Conservation (phyloP, 2,797 vertebrate genomes). For the Carduelis carduelis region DNA sequence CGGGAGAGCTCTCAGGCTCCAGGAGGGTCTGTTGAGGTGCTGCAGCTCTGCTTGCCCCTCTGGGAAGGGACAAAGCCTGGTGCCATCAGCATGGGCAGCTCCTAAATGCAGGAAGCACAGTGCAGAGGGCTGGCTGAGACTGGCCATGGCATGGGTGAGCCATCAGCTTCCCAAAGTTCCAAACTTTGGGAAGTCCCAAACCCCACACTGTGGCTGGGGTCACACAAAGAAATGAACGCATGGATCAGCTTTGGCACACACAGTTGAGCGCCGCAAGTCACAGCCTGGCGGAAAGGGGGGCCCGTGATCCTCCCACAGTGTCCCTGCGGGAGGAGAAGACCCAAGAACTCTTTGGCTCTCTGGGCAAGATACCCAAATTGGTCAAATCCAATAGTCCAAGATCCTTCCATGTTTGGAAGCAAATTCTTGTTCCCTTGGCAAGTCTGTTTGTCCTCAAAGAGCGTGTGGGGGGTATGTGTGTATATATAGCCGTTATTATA, state of each 20-base stretch:
- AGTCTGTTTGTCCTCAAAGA: constrained; percentile 45
- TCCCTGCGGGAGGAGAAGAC: constrained; percentile 48
- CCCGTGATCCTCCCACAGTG: background rate
- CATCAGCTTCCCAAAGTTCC: background rate
- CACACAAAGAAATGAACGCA: rapidly evolving
- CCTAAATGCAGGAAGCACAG: background rate
- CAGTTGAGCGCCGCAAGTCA: background rate
- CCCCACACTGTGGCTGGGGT: background rate
- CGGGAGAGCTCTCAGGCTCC: background rate
- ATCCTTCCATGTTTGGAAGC: constrained; percentile 52
- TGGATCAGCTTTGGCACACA: background rate
- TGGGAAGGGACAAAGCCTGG: background rate
- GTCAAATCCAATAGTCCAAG: constrained; percentile 51
- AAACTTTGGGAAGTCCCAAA: background rate
- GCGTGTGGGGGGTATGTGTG: constrained; percentile 51
- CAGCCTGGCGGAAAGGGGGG: background rate
- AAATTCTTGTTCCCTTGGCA: constrained; percentile 55
- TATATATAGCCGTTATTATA: constrained; percentile 50
- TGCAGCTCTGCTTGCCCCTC: background rate
- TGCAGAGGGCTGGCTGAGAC: background rate
- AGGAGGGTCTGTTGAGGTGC: background rate
- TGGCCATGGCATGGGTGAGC: background rate
- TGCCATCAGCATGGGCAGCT: background rate
- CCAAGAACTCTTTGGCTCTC: constrained; percentile 40
- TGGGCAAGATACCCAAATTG: constrained; percentile 50